Evolutionary conservation across 2,113 vertebrate species (phyloP), one percentile per base, ranked within the genome.

Genomic region (Irena cyanogastra): DNA sequence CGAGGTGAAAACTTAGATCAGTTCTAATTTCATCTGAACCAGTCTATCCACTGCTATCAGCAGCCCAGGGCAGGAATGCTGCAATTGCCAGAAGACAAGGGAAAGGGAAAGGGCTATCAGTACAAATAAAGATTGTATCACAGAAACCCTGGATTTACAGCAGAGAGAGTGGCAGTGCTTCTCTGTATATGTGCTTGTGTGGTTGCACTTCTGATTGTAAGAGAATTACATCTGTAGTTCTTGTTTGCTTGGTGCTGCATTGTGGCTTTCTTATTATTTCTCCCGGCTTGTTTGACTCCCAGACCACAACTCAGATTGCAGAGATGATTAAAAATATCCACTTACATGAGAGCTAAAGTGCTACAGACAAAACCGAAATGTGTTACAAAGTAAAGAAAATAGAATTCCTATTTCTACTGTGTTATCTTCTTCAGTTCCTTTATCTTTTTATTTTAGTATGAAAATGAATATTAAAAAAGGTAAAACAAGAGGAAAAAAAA

Each of bases 251-350:
- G 35, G 20, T 69, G 59, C 33, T 80, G 50, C 24, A 74, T 49
- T 95, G 52, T 77, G 50, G 24, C 13, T 89, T 95, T 90, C 47
- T 68, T 77, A 56, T 41, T 71, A 65, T 75, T 94, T 83, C 42
- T 78, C 28, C 14, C 3, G 8, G 49, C 56, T 84, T 65, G 26
- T 42, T 74, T 95, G 71, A 81, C 60, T 95, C 61, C 30, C 50
- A 87, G 80, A 89, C 57, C 65, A 95, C 92, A 90, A n/a, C 49
- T 95, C 83, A 89, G 65, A 79, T 54, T 86, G 63, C 57, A 87
- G 41, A 11, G 24, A 45, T 76, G 77, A 92, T 90, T 85, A 90
- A 42, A 41, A 90, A 76, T 71, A 90, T 47, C 45, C 11, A 22
- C 30, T 94, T 89, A 79, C 16, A 17, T 2, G 7, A 59, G 24